Evolutionary conservation across 2,797 vertebrate genomes (phyloP).

Genomic region (Muscicapa comitata): DNA sequence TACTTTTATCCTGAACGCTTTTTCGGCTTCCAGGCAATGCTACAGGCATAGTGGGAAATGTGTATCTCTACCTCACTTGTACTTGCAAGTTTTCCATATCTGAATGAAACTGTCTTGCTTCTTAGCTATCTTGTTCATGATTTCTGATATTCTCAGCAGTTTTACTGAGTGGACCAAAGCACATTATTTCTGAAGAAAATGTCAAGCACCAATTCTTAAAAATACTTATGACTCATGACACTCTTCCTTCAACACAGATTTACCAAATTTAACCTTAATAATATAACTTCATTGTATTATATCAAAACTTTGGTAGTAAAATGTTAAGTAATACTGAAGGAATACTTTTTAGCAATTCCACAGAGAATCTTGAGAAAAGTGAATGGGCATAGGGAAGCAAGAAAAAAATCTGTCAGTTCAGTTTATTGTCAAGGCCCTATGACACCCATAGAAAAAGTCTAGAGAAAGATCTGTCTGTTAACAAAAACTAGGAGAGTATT

Average conservation of each 20-base stretch:
- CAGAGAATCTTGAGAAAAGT: background rate
- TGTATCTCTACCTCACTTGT: background rate
- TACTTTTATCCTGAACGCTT: background rate
- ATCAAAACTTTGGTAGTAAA: background rate
- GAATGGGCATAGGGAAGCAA: accelerated
- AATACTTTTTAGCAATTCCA: background rate
- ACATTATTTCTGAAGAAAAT: background rate
- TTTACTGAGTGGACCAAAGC: background rate
- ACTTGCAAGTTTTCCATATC: background rate
- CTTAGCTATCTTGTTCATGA: background rate
- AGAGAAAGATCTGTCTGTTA: background rate
- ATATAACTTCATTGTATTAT: background rate
- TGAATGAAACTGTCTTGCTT: background rate
- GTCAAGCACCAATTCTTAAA: background rate
- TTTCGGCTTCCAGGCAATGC: background rate
- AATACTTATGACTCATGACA: background rate
- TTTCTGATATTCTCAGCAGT: background rate
- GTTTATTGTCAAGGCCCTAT: background rate
- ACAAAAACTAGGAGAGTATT: background rate
- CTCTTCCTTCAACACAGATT: background rate
- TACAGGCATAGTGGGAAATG: background rate
- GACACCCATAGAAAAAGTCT: background rate
- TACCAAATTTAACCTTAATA: background rate
- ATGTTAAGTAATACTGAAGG: background rate
- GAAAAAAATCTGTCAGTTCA: background rate